Percentiles rank a stretch among this genome's conserved stretches.
These are phyloP conservation scores for Chaetura pelagica DNA, from an alignment of 2,113 vertebrate species.

Conservation along the genomic window DNA sequence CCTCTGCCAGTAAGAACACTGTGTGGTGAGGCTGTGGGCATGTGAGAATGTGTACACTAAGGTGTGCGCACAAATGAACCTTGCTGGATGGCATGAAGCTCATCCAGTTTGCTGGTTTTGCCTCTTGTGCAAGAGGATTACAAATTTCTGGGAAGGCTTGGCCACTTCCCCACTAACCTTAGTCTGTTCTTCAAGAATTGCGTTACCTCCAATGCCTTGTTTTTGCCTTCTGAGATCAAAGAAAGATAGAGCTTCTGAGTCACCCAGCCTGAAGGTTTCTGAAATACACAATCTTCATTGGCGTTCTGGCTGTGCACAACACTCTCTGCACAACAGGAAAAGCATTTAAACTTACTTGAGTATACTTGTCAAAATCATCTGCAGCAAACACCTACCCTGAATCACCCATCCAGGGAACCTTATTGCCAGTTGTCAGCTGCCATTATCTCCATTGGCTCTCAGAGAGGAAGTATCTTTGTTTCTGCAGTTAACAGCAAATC, in stretches of 20 bases:
- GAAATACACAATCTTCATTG: not conserved
- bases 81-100: constrained; percentile 32
- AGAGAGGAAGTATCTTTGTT: not conserved
- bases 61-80: not conserved
- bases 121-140: constrained; percentile 33
- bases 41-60: not conserved
- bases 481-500: not conserved
- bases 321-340: not conserved
- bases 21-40: not conserved
- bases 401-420: not conserved
- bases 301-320: not conserved
- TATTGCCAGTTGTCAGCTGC: not conserved
- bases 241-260: not conserved
- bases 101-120: constrained; percentile 8
- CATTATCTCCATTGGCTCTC: not conserved
- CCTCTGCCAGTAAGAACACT: not conserved
- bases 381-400: not conserved
- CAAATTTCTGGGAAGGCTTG: not conserved
- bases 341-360: not conserved
- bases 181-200: not conserved
- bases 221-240: not conserved
- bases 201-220: not conserved
- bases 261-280: not conserved
- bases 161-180: not conserved
- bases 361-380: not conserved